Conservation (phyloP, 2,888 invertebrate species). For the Encarsia formosa region DNA sequence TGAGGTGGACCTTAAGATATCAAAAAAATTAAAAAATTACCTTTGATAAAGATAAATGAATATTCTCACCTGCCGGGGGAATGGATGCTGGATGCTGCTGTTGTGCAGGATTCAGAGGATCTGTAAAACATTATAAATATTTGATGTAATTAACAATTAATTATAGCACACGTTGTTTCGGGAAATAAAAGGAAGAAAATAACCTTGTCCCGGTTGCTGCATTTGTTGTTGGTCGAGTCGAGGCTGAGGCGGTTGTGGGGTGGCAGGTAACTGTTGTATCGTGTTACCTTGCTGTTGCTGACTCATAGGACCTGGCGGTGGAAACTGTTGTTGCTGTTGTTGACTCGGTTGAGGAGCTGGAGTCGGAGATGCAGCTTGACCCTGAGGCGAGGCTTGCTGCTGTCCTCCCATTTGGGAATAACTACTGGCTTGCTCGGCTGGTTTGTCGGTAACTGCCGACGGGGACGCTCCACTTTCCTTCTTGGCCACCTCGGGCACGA, state of each 20-base stretch:
- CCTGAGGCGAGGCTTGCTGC: no score
- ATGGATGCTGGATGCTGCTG: no score
- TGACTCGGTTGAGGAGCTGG: no score
- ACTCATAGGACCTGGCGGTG: slow-evolving; percentile 33
- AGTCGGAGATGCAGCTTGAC: no score
- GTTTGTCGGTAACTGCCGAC: slow-evolving; percentile 41
- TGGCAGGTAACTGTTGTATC: slow-evolving; percentile 29
- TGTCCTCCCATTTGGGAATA: slow-evolving; percentile 33
- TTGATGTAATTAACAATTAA: no score
- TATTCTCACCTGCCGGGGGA: slow-evolving; percentile 5
- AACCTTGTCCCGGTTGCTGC: no score
- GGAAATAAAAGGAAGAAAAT: no score
- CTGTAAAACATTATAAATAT: no score
- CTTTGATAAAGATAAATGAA: background rate
- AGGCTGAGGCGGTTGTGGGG: slow-evolving; percentile 32
- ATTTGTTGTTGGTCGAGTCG: slow-evolving; percentile 30
- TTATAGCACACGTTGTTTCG: no score
- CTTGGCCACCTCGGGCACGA: slow-evolving; percentile 36
- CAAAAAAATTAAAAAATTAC: background rate
- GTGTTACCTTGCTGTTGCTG: slow-evolving; percentile 33
- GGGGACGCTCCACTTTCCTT: slow-evolving; percentile 46
- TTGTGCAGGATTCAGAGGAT: no score
- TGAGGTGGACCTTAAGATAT: slow-evolving; percentile 3
- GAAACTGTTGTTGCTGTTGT: slow-evolving; percentile 37
- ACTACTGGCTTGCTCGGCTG: slow-evolving; percentile 39